Base-by-base conservation (phyloP, 2,797 vertebrate genomes). In the Mus spretus region DNA sequence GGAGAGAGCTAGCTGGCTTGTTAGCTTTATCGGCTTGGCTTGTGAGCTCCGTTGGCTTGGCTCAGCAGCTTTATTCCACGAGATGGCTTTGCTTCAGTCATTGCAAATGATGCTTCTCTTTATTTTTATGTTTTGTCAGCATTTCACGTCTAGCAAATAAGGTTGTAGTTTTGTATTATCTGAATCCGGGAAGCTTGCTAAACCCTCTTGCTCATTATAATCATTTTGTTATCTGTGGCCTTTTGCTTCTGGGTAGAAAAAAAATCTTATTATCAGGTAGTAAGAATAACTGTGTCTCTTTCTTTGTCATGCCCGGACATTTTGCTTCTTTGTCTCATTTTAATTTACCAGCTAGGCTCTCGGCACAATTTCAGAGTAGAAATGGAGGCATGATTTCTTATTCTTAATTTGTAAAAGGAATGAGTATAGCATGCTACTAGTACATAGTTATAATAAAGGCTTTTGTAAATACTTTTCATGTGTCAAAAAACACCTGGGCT, bases 121-220 rank as follows among this genome's bases (percentile, higher is more conserved):
- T 37, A 63, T 77, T 87, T 84, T 79, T 93, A 44, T n/a, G 11
- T 89, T 84, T 96, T 86, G 22, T 75, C 79, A 94, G 34, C 65
- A 5, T 94, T 81, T 80, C 67, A 40, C 94, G 93, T n/a, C 44
- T 97, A 13, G n/a, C 50, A n/a, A 96, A 90, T 88, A 93, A 89
- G 59, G 50, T 70, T 84, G 31, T 0, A 89, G 47, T 86, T 97
- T 88, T 91, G 4, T 53, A 57, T 72, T 93, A 83, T 87, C 86
- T 94, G 63, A 86, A 44, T 20, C 59, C n/a, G 89, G 61, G 53
- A 44, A 78, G 50, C n/a, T 50, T 90, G 1, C 34, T 89, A 77
- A 92, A 82, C 12, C 87, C 55, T 92, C 37, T 91, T 40, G 75
- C 77, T 93, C 95, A 89, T 86, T 92, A 80, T 80, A 96, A 78